Percentiles rank a stretch among this genome's conserved stretches.
phyloP scores from a whole-genome alignment of 2,113 vertebrate species.

The Formicarius rufipectus region DNA sequence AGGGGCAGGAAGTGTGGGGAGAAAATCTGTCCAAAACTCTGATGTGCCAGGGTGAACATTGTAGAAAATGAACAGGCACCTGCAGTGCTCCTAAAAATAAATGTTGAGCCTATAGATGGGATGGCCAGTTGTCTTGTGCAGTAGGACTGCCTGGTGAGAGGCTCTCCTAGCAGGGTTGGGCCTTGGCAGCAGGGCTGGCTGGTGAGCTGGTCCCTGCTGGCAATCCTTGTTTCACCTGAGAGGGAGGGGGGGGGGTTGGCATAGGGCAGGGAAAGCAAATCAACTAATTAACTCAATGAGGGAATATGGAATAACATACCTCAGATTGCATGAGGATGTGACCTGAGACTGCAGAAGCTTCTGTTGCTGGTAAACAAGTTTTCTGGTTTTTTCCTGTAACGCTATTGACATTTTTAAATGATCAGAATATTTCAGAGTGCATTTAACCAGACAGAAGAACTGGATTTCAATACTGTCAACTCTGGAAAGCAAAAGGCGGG shows the following conservation, averaged over 20 bases:
- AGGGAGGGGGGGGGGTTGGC: background rate
- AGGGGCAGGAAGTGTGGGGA: background rate
- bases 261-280: slow-evolving; percentile 25
- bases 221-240: background rate
- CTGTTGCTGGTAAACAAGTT: slow-evolving; percentile 44
- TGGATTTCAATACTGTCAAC: slow-evolving; percentile 32
- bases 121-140: background rate
- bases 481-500: slow-evolving; percentile 1
- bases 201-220: background rate
- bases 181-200: background rate
- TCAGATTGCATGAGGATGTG: slow-evolving; percentile 12
- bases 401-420: slow-evolving; percentile 37
- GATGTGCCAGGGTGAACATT: background rate
- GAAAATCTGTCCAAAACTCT: background rate
- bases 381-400: background rate
- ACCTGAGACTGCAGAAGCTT: background rate
- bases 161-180: background rate
- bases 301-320: background rate
- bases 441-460: slow-evolving; percentile 30
- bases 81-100: background rate
- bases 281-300: slow-evolving; percentile 26
- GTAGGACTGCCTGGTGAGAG: background rate
- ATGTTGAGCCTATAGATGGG: background rate
- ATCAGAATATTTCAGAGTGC: slow-evolving; percentile 30
- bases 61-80: background rate